Evolutionary conservation across 2,888 invertebrate genomes (phyloP).

Genomic region (Chrysomela aeneicollis): DNA sequence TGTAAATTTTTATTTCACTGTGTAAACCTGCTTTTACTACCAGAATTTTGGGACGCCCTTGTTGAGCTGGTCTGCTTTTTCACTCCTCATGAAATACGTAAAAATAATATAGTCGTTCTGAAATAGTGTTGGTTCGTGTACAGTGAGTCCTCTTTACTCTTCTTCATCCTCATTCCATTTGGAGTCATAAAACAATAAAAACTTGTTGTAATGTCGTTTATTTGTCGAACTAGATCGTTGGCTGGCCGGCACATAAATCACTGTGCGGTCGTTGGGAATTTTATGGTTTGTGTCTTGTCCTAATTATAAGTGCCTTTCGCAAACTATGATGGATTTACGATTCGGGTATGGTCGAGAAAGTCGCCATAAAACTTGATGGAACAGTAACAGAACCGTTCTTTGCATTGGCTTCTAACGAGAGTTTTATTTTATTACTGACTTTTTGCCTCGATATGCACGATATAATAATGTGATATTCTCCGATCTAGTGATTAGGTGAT

Average conservation of each 20-base stretch:
- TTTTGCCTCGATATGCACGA: not conserved
- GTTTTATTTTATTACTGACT: not conserved
- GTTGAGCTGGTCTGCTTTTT: too few relatives aligned
- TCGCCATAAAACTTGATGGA: not conserved
- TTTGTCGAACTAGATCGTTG: not conserved
- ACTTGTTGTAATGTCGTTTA: not conserved
- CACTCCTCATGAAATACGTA: too few relatives aligned
- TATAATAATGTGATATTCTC: not conserved
- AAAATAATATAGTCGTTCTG: too few relatives aligned
- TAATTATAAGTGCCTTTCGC: slow-evolving; percentile 26
- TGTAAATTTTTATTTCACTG: too few relatives aligned
- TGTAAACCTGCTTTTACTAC: too few relatives aligned
- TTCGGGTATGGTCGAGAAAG: not conserved
- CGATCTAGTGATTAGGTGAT: too few relatives aligned
- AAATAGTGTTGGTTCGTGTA: too few relatives aligned
- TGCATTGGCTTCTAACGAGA: not conserved
- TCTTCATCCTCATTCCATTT: not conserved
- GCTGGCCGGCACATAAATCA: slow-evolving; percentile 4
- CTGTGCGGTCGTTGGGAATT: slow-evolving; percentile 22
- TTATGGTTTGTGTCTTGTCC: slow-evolving; percentile 21
- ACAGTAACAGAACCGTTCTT: not conserved
- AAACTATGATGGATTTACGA: slow-evolving; percentile 27
- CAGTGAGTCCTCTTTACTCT: too few relatives aligned
- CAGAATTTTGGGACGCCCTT: too few relatives aligned
- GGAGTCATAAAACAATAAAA: not conserved